Conservation (phyloP, 1,140 invertebrate species). For the Spodoptera frugiperda region DNA sequence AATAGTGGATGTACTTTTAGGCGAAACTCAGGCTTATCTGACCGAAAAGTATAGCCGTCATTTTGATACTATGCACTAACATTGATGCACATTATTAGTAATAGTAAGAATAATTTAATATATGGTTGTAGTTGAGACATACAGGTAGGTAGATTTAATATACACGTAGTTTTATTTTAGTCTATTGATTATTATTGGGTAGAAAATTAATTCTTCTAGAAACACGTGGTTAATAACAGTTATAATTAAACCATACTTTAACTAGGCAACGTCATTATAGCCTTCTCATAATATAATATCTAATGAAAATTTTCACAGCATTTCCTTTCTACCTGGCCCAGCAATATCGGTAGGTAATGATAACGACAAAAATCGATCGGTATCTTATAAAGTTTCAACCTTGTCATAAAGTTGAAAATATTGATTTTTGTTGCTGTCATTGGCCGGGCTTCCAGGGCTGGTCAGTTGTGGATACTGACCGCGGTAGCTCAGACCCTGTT, state of each 20-base stretch:
- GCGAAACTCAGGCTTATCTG: background rate
- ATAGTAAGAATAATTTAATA: slow-evolving; percentile 53
- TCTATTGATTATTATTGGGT: slow-evolving; percentile 35
- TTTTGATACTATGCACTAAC: slow-evolving; percentile 13
- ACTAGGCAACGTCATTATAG: slow-evolving; percentile 1
- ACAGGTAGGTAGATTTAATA: slow-evolving; percentile 56
- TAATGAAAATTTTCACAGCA: background rate
- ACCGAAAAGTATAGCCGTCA: slow-evolving; percentile 7
- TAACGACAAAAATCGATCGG: too few species aligned
- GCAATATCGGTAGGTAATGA: too few species aligned
- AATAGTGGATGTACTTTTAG: slow-evolving; percentile 7
- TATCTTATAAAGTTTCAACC: too few species aligned
- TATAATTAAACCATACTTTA: background rate
- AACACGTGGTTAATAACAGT: slow-evolving; percentile 35
- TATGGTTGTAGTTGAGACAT: slow-evolving; percentile 58
- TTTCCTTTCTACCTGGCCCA: too few species aligned
- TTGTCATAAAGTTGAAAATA: too few species aligned
- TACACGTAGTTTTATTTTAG: slow-evolving; percentile 42
- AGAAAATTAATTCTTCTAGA: slow-evolving; percentile 27
- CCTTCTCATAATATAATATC: slow-evolving; percentile 5
- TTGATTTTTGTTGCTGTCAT: too few species aligned
- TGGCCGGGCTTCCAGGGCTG: too few species aligned
- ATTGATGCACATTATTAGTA: slow-evolving; percentile 51
- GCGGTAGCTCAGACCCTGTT: too few species aligned
- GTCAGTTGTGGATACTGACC: too few species aligned